Evolutionary conservation across 2,113 vertebrate genomes (phyloP).

Genomic region (Eulacestoma nigropectus): DNA sequence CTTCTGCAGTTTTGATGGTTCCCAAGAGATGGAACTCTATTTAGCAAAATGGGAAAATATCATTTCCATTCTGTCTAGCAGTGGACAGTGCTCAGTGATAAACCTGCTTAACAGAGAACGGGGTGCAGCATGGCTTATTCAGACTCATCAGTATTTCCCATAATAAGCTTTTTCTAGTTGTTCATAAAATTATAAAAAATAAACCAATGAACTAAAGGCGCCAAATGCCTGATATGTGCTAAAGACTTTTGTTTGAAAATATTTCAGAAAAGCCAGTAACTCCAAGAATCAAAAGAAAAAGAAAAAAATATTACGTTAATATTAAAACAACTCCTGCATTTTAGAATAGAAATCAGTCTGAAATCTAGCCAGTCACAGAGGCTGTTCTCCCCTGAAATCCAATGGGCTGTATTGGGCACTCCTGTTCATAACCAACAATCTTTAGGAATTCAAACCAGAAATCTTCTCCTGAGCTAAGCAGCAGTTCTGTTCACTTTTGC

Average conservation of each 20-base stretch:
- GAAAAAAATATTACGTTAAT: neutral
- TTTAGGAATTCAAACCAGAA: neutral
- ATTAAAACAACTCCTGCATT: neutral
- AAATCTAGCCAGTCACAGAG: neutral
- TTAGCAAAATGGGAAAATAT: neutral
- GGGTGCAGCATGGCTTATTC: neutral
- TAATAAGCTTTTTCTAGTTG: neutral
- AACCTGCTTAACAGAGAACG: neutral
- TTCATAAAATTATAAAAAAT: neutral
- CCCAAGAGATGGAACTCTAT: neutral
- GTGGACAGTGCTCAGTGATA: neutral
- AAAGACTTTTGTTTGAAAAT: neutral
- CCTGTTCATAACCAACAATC: neutral
- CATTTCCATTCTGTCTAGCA: neutral
- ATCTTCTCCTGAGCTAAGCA: neutral
- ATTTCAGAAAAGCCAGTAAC: neutral
- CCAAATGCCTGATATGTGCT: neutral
- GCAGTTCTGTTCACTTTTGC: neutral
- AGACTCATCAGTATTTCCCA: neutral
- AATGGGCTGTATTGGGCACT: neutral
- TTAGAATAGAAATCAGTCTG: neutral
- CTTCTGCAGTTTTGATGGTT: neutral
- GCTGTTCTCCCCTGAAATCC: neutral
- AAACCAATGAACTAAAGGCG: neutral
- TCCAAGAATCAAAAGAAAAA: neutral